Conservation (phyloP, 2,888 invertebrate genomes). For the Euplagia quadripunctaria region DNA sequence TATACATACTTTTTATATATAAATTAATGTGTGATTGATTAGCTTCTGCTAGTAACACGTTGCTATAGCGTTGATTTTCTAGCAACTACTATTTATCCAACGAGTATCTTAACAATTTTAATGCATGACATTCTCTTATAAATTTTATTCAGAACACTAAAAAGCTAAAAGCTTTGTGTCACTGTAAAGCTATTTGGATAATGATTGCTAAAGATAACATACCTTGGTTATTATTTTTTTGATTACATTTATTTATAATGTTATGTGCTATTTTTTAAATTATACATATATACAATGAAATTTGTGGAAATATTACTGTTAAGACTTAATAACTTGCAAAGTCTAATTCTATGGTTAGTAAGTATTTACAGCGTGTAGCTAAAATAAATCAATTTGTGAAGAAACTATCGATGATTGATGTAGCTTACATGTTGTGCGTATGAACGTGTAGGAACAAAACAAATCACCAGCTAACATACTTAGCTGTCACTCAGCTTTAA, state of each 20-base stretch:
- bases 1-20: not conserved
- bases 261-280: no score
- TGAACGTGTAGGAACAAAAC: constrained; percentile 41
- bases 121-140: not conserved
- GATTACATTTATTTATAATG: no score
- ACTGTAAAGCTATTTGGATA: not conserved
- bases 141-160: not conserved
- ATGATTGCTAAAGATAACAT: no score
- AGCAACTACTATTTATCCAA: not conserved
- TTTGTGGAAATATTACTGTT: no score
- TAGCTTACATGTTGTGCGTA: constrained; percentile 11
- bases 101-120: not conserved
- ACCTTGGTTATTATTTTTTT: no score
- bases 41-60: not conserved
- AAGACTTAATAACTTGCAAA: not conserved
- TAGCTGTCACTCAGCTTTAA: constrained; percentile 58
- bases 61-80: not conserved
- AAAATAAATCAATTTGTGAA: not conserved
- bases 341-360: no score
- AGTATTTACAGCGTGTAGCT: no score
- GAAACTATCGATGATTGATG: not conserved
- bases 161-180: not conserved
- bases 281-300: no score
- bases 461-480: constrained; percentile 57
- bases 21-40: not conserved